Percentiles rank a stretch among this genome's conserved stretches.
phyloP scores from a whole-genome alignment of 1,140 invertebrate species.

The Brachionus plicatilis region DNA sequence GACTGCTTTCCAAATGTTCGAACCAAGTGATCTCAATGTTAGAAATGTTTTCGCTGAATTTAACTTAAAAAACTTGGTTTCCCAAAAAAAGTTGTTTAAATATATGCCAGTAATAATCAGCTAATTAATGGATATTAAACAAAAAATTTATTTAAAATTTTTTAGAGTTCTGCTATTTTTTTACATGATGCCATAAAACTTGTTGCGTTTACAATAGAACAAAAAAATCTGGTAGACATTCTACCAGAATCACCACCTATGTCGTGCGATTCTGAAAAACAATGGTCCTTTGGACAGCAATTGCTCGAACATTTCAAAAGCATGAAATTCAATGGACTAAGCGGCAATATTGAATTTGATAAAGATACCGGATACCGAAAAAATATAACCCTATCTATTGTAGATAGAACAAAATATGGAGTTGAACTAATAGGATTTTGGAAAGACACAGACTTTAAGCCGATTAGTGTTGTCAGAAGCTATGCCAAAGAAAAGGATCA shows the following conservation, averaged over 20 bases:
- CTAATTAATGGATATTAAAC: not conserved
- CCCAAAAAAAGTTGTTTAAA: constrained; percentile 6
- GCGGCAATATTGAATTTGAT: constrained; percentile 13
- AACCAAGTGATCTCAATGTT: not conserved
- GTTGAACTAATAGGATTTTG: constrained; percentile 22
- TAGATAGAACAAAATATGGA: constrained; percentile 15
- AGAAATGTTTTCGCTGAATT: constrained; percentile 10
- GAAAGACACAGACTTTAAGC: not conserved
- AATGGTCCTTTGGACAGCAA: not conserved
- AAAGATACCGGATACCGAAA: not conserved
- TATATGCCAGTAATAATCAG: constrained; percentile 1
- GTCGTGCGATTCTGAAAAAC: not conserved
- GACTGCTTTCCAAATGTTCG: constrained; percentile 11
- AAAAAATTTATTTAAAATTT: not conserved
- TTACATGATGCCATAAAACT: not conserved
- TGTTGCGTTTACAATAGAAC: not conserved
- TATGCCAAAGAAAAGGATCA: constrained; percentile 34
- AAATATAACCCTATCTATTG: not conserved
- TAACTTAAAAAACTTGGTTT: constrained; percentile 27
- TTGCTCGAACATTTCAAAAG: not conserved
- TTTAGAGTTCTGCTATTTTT: constrained; percentile 4
- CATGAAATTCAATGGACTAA: not conserved
- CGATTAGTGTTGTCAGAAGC: not conserved
- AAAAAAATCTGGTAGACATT: not conserved
- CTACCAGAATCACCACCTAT: not conserved